Base-by-base conservation (phyloP, 2,888 invertebrate genomes). In the Thecocarcelia acutangulata region DNA sequence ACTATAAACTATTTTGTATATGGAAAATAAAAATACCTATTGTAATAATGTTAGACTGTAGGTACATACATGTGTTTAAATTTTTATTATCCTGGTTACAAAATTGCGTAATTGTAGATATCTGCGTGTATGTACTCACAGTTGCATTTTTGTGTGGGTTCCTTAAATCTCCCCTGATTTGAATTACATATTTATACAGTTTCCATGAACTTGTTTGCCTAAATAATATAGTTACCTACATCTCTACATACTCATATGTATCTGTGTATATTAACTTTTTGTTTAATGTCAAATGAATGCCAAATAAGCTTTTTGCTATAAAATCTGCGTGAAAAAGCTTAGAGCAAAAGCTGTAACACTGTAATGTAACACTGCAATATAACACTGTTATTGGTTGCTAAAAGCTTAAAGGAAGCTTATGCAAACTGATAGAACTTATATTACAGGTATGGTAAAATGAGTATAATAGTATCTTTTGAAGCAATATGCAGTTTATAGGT, bases 1-100 rank as follows among this genome's bases (percentile, higher is more conserved):
- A 42, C 28, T 6, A 28, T 28, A 6, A 4, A 28, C 6, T 28
- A 28, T 3, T 28, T 4, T 28, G 28, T 33, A 33, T 33, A 46
- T 46, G 33, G 19, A 9, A 9, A 33, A 8, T 66, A 13, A 24
- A 15, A 40, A 24, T 17, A 21, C 21, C 12, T 19, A 12, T 40
- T 21, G n/a, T 8, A 21, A 37, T 15, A 48, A 48, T 44, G 33
- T 19, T 19, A 6, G 11, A 17, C 28, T 66, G 13, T 40, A 13
- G 13, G 19, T 33, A 5, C 33, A 33, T 8, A 9, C 9, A 9
- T 8, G 9, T 33, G 9, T 8, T 64, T 74, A 69, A 73, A 81
- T 77, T 50, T 56, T 73, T 63, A 77, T 77, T 81, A 77, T 81
- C 81, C 77, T 69, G 50, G 11, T 54, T 40, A 19, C 48, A 77